Percentiles rank a stretch among this genome's conserved stretches.
Evolutionary conservation across 2,113 vertebrate species (phyloP).

Genomic region (Nymphicus hollandicus): DNA sequence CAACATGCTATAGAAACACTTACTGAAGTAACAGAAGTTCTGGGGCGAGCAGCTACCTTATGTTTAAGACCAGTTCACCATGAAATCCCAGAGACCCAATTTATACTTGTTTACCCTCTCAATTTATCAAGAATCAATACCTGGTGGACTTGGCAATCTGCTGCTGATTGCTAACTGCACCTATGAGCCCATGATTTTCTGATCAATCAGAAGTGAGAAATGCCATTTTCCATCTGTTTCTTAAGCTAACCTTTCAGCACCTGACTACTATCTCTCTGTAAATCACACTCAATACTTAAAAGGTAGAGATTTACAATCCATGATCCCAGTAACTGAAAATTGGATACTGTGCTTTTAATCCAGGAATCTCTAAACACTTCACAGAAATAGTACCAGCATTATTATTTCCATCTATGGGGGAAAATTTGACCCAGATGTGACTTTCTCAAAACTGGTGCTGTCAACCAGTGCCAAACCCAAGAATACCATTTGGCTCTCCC

Average conservation of each 20-base stretch:
- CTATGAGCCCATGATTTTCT: not conserved
- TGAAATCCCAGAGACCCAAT: not conserved
- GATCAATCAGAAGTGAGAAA: not conserved
- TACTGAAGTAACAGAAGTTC: not conserved
- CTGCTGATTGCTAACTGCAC: not conserved
- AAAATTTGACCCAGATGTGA: not conserved
- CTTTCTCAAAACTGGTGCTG: not conserved
- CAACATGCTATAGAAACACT: not conserved
- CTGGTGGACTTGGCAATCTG: conserved; percentile 9
- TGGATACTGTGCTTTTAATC: not conserved
- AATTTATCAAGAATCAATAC: not conserved
- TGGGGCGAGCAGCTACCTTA: not conserved
- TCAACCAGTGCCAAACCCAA: not conserved
- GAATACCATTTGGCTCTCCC: not conserved
- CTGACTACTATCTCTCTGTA: not conserved
- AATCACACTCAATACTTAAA: not conserved
- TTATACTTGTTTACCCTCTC: not conserved
- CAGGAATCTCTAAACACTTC: not conserved
- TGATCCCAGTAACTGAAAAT: not conserved
- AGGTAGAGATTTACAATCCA: not conserved
- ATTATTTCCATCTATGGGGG: not conserved
- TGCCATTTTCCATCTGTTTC: not conserved
- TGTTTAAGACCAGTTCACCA: not conserved
- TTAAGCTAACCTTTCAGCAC: not conserved
- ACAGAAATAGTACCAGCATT: not conserved